Evolutionary conservation across 2,113 vertebrate species (phyloP), one percentile per base, ranked within the genome.

Genomic region (Pomatorhinus ruficollis): DNA sequence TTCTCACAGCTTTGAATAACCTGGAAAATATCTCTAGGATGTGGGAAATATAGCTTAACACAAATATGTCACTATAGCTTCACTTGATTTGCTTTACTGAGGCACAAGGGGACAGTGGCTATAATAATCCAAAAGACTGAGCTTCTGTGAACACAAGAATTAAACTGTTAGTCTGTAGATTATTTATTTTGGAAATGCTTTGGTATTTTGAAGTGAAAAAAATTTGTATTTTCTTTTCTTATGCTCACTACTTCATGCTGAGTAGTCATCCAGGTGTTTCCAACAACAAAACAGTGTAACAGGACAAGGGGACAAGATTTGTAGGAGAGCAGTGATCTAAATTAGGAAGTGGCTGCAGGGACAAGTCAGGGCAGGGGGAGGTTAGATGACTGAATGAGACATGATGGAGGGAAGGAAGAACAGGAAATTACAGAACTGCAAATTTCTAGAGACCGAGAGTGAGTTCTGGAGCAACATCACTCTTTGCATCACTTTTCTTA

Each of bases 191-290:
- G 1, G 2, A 53, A 87, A 45, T 22, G 11, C 42, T 91, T 81
- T 65, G 44, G 11, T 87, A 56, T 60, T 72, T 64, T 77, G 42
- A 87, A 83, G 27, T 19, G 15, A 80, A 81, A 77, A 66, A 52
- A 12, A 5, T 0, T 3, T 19, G 7, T 6, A 1, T 20, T 16
- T 66, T 47, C 22, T 23, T 47, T 12, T 22, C 21, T 60, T 69
- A 47, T 74, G 24, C 23, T 84, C 33, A 42, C 25, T 60, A 18
- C 24, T 60, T 19, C 37, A 80, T 64, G 17, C 40, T 78, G 27
- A 84, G 11, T 39, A 33, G 49, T 27, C 6, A 1, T 82, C 65
- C 54, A 61, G 6, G 19, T 69, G 35, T 75, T n/a, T 85, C 37
- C 28, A 75, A 19, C 14, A 65, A 31, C 9, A 49, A 66, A 82